Percentiles rank a stretch among this genome's conserved stretches.
These are phyloP conservation scores for Columba livia DNA, from an alignment of 2,113 vertebrate species.

Conservation along the genomic window DNA sequence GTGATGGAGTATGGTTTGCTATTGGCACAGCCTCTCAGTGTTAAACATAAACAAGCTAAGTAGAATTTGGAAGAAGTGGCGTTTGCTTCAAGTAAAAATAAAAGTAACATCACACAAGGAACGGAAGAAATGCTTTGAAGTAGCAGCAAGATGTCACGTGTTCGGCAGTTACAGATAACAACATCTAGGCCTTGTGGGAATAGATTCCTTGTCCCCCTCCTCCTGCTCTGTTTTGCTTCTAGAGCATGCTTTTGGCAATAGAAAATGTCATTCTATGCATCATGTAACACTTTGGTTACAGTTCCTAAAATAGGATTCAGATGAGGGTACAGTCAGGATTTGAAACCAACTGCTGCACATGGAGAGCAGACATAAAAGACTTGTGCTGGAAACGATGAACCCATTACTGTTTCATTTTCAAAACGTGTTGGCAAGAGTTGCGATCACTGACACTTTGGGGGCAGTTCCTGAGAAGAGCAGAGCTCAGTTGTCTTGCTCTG, in stretches of 20 bases:
- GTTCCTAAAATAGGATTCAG: slow-evolving; percentile 27
- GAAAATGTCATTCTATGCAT: slow-evolving; percentile 19
- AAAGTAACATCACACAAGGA: slow-evolving; percentile 5
- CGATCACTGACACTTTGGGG: slow-evolving; percentile 24
- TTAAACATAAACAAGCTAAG: slow-evolving; percentile 51
- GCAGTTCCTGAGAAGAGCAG: slow-evolving; percentile 3
- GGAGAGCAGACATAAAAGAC: background rate
- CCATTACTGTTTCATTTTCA: background rate
- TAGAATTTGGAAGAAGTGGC: slow-evolving; percentile 23
- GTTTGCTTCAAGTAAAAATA: slow-evolving; percentile 27
- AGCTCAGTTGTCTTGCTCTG: slow-evolving; percentile 35
- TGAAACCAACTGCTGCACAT: slow-evolving; percentile 7
- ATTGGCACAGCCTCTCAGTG: slow-evolving; percentile 21
- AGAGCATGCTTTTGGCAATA: slow-evolving; percentile 55
- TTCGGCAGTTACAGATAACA: slow-evolving; percentile 42
- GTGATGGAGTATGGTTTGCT: background rate
- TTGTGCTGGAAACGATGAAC: background rate
- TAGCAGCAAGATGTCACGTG: slow-evolving; percentile 25
- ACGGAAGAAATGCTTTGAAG: slow-evolving; percentile 45
- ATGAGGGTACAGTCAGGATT: background rate
- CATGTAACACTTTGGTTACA: slow-evolving; percentile 18
- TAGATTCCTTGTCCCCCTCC: background rate
- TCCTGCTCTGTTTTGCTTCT: slow-evolving; percentile 41
- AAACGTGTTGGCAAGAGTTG: background rate
- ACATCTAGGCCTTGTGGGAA: background rate